Base-by-base conservation (phyloP, 37 sponge, comb jelly and placozoan genomes). In the Spongilla lacustris region DNA sequence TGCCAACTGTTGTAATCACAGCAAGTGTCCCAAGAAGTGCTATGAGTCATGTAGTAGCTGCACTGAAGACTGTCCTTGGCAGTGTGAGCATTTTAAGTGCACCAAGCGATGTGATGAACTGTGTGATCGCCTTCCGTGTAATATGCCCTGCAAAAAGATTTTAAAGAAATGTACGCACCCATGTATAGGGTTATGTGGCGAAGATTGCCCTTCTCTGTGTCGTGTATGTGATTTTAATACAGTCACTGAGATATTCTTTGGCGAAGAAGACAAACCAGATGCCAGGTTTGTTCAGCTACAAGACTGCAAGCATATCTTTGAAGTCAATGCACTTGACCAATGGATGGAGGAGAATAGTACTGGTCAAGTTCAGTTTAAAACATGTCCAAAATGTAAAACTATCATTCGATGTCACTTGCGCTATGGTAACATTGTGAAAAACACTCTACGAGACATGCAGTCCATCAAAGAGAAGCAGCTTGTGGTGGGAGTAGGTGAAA, bases 111-210 rank as follows among this genome's bases (percentile, higher is more conserved):
- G 97, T 91, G 92, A 94, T 36, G 90, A 94, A 67, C 35, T 41
- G 21, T 96, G 97, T 71, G 72, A 94, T 50, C 89, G 97, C 26
- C 94, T 88, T 29, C 82, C 67, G 34, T 96, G 97, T 84, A 30
- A 94, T 37, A 33, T 36, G 26, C 79, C 86, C 0, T 94, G 95
- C 37, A 31, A 1, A 23, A 80, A 89, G 74, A 12, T 28, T 17
- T 35, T 93, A 46, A 8, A 46, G 8, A 74, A 49, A 37, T 96
- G 97, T 89, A 80, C 83, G 13, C 97, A 96, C 41, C 87, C 68
- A 4, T 96, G 97, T 67, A 92, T 96, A 89, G 97, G 97, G 0
- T 86, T 96, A 8, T 96, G 97, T 92, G 97, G 97, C 36, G 97
- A 96, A 74, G 48, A 69, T 30, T 96, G 97, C 48, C 97, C 97